phyloP scores from a whole-genome alignment of 2,888 invertebrate species.

The Gandaritis pyraliata region DNA sequence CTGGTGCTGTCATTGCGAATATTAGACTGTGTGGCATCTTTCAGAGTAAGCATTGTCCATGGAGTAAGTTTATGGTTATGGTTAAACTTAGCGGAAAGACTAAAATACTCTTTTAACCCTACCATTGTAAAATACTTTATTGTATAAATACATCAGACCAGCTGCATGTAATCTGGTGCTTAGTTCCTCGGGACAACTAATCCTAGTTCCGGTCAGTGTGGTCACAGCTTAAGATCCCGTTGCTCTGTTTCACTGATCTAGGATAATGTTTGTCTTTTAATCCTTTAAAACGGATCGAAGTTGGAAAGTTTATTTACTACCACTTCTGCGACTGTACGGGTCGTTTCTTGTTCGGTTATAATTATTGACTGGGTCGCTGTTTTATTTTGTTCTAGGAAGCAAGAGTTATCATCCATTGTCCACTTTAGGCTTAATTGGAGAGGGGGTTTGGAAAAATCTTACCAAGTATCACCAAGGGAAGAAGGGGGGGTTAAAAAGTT shows the following conservation, averaged over 20 bases:
- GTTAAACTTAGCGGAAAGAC: no score
- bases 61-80: no score
- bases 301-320: constrained; percentile 28
- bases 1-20: no score
- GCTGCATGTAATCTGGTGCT: constrained; percentile 13
- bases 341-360: constrained; percentile 15
- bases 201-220: constrained; percentile 38
- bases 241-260: constrained; percentile 36
- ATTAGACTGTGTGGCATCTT: no score
- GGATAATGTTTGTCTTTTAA: constrained; percentile 39
- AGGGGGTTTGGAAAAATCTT: no score
- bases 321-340: constrained; percentile 10
- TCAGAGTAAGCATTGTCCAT: no score
- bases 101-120: not conserved
- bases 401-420: not conserved
- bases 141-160: not conserved
- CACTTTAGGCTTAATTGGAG: no score
- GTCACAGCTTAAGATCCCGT: constrained; percentile 35
- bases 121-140: not conserved
- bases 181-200: constrained; percentile 31
- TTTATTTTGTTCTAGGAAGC: not conserved
- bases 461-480: no score
- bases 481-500: no score
- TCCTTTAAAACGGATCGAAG: constrained; percentile 41
- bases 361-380: constrained; percentile 18